Percentiles rank a stretch among this genome's conserved stretches.
Evolutionary conservation across 1,140 invertebrate genomes (phyloP).

Genomic region (Drosophila novamexicana): DNA sequence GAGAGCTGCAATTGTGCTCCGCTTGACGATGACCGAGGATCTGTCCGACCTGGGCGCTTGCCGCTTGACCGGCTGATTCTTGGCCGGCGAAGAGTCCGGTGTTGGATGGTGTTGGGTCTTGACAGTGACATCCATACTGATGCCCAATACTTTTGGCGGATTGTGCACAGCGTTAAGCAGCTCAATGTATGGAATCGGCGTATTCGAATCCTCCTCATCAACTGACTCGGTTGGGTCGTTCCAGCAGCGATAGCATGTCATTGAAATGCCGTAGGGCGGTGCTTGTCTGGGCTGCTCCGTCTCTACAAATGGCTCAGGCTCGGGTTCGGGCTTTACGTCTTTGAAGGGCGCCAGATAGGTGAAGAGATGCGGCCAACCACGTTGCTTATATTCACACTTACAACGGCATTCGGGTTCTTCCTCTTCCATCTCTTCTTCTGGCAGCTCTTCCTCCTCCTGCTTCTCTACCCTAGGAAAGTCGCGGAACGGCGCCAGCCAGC

Average conservation of each 20-base stretch:
- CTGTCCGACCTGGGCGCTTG: neutral
- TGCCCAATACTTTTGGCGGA: neutral
- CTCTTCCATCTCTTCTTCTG: neutral
- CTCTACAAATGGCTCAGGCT: constrained; percentile 8
- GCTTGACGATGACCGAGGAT: constrained; percentile 5
- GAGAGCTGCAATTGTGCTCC: constrained; percentile 1
- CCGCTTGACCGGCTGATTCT: neutral
- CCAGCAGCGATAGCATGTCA: constrained; percentile 56
- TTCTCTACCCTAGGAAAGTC: constrained; percentile 7
- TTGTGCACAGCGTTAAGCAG: neutral
- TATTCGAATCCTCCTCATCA: neutral
- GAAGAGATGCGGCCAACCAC: constrained; percentile 46
- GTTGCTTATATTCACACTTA: constrained; percentile 39
- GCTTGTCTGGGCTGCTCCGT: constrained; percentile 19
- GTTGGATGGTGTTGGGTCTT: constrained; percentile 43
- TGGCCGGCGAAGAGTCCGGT: neutral
- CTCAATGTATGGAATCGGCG: neutral
- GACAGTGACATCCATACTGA: constrained; percentile 27
- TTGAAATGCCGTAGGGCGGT: constrained; percentile 49
- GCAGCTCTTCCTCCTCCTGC: neutral
- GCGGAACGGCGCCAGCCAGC: constrained; percentile 59
- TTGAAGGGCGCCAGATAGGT: constrained; percentile 57
- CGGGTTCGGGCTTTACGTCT: neutral
- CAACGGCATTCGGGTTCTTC: constrained; percentile 30
- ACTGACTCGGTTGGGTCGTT: neutral